These are phyloP conservation scores for Neoitamus cyanurus DNA, from an alignment of 2,888 invertebrate genomes.

Conservation along the genomic window DNA sequence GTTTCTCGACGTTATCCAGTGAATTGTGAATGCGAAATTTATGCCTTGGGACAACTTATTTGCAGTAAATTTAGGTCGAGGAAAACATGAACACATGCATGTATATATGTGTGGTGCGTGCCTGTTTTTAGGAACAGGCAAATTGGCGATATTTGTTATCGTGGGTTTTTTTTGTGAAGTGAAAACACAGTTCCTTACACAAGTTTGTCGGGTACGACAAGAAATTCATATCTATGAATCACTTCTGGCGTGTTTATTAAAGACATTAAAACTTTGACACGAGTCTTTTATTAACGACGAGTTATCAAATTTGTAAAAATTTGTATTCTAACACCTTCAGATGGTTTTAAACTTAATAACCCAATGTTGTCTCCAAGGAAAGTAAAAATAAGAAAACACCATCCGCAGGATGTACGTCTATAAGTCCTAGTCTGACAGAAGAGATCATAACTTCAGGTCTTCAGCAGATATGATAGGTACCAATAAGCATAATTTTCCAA, in stretches of 20 bases:
- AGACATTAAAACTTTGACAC: background rate
- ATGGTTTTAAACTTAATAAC: background rate
- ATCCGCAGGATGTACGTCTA: background rate
- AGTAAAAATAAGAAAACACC: background rate
- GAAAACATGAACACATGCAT: too few species aligned
- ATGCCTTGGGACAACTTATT: background rate
- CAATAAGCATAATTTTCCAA: conserved; percentile 41
- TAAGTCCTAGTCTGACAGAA: background rate
- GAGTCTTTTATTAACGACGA: background rate
- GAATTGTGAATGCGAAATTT: conserved; percentile 5
- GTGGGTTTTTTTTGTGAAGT: background rate
- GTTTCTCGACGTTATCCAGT: background rate
- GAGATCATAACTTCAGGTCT: background rate
- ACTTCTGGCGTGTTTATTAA: background rate
- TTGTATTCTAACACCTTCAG: background rate
- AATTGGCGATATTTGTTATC: background rate
- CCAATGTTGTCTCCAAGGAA: background rate
- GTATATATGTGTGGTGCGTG: background rate
- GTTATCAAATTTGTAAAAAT: background rate
- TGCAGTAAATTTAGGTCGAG: background rate
- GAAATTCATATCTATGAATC: background rate
- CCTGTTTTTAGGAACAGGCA: background rate
- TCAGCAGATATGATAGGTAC: background rate
- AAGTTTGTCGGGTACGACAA: background rate
- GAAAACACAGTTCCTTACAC: background rate